Evolutionary conservation across 35 echinoderm and acorn worm genomes (phyloP).

Genomic region (Hemicentrotus pulcherrimus): DNA sequence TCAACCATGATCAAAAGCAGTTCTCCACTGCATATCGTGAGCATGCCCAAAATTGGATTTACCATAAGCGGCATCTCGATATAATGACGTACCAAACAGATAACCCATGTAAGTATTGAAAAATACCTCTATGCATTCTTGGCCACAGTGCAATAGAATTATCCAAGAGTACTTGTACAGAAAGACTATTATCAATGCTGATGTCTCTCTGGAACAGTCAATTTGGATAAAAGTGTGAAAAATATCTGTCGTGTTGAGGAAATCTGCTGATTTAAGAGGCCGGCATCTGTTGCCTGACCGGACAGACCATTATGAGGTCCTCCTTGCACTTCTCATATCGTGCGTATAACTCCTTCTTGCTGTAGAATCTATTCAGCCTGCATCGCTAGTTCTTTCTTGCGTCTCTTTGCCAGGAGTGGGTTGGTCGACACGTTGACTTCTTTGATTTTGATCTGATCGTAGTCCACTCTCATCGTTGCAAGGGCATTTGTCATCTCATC

Average conservation of each 20-base stretch:
- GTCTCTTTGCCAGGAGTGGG: conserved; percentile 78
- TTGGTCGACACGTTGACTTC: conserved; percentile 75
- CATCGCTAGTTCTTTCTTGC: conserved; percentile 63
- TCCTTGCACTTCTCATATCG: neutral
- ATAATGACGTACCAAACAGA: no score
- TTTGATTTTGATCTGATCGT: conserved; percentile 87
- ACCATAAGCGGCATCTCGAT: no score
- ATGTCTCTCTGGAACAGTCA: neutral
- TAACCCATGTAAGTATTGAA: neutral
- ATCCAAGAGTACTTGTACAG: neutral
- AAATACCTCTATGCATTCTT: neutral
- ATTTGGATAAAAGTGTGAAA: conserved; percentile 8
- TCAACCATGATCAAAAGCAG: neutral
- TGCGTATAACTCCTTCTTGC: neutral
- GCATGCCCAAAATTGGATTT: neutral
- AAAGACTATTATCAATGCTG: neutral
- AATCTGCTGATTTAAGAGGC: neutral
- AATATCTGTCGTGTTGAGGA: neutral
- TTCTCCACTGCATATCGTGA: neutral
- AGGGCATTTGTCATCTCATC: conserved; percentile 98
- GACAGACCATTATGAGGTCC: neutral
- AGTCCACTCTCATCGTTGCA: conserved; percentile 94
- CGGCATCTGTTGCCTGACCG: neutral
- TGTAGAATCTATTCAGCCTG: neutral
- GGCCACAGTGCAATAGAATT: neutral